Evolutionary conservation across 2,113 vertebrate species (phyloP), one percentile per base, ranked within the genome.

Genomic region (Bos indicus): DNA sequence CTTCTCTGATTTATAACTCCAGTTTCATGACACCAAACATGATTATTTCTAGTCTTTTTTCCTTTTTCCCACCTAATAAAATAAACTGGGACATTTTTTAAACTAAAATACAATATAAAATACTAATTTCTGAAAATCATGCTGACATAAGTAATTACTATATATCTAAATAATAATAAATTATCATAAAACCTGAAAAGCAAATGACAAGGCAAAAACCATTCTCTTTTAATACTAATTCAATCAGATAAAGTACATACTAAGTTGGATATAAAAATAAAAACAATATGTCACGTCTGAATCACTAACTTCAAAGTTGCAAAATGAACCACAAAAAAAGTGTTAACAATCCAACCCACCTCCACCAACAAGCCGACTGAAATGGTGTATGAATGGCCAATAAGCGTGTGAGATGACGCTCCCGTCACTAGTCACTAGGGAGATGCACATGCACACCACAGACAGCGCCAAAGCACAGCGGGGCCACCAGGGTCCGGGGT

Each of bases 81-180:
- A 90, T 89, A 82, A 78, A 88, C 26, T 33, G 9, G 46, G 25
- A 81, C 11, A 56, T 81, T 64, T 90, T 81, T 26, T 28, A 80
- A 91, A 93, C 25, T 84, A 59, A 71, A 88, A 95, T 23, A 74
- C 88, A 62, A 74, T 40, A 91, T 54, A 54, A 95, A 93, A 90
- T 80, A 57, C 5, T 46, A 23, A 90, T 90, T 89, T 91, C 96
- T 95, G 48, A 83, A 92, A 59, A 80, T 36, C 52, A 90, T 28
- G 7, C 48, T 97, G 26, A 91, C 88, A 60, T 88, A 96, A 95
- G 23, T 9, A 78, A 81, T 84, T 30, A 54, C 2, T 59, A 2
- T 36, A 13, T 19, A 81, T 19, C 28, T 94, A 71, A 93, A 30
- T 3, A 52, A 28, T 74, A 83, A 64, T 86, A 60, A 77, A 71